Percentiles rank a stretch among this genome's conserved stretches.
phyloP scores from a whole-genome alignment of 2,888 invertebrate genomes.

The Terebella lapidaria region DNA sequence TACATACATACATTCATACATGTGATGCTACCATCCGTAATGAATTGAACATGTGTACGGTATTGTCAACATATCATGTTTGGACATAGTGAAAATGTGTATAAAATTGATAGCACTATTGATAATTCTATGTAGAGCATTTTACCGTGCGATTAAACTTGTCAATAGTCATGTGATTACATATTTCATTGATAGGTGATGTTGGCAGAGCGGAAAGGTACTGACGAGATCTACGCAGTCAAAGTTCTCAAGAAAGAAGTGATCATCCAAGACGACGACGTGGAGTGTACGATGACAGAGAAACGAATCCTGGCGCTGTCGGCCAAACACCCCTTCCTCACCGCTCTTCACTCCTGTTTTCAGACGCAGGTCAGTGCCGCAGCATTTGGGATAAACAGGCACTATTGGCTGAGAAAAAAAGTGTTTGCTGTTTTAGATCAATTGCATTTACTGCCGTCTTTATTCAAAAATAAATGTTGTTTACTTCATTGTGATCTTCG shows the following conservation, averaged over 20 bases:
- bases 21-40: too few relatives aligned
- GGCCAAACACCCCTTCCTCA: conserved; percentile 96
- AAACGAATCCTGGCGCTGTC: conserved; percentile 93
- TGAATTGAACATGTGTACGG: too few relatives aligned
- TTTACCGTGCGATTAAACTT: too few relatives aligned
- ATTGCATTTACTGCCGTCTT: too few relatives aligned
- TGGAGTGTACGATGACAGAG: conserved; percentile 98
- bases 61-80: too few relatives aligned
- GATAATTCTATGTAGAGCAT: neutral
- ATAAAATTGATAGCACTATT: neutral
- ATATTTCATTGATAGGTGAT: conserved; percentile 63
- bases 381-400: too few relatives aligned
- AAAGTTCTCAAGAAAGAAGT: conserved; percentile 93
- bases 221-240: conserved; percentile 73
- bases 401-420: too few relatives aligned
- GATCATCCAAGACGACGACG: conserved; percentile 97
- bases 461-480: too few relatives aligned
- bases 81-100: neutral
- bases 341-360: conserved; percentile 93
- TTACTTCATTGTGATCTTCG: too few relatives aligned
- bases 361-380: conserved; percentile 71
- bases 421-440: too few relatives aligned
- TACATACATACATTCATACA: too few relatives aligned
- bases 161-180: neutral
- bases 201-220: conserved; percentile 88